Conservation (phyloP, 2,113 vertebrate genomes). For the Takifugu flavidus region DNA sequence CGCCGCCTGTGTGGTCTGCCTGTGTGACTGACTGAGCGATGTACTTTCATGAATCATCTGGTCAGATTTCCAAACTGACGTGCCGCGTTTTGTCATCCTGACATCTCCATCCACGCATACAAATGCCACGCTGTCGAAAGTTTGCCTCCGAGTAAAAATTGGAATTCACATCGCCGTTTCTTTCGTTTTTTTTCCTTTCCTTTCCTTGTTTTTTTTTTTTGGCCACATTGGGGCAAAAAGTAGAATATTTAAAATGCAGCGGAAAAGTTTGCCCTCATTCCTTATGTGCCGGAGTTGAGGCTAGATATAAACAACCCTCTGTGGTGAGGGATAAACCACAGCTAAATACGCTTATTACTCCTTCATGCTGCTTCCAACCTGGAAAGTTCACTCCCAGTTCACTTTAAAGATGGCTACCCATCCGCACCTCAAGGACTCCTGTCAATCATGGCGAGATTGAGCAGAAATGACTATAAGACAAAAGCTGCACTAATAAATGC, state of each 20-base stretch:
- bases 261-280: neutral
- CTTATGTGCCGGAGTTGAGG: neutral
- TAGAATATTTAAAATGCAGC: neutral
- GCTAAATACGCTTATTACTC: conserved; percentile 13
- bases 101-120: conserved; percentile 48
- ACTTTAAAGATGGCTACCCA: conserved; percentile 19
- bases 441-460: no score
- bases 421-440: no score
- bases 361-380: conserved; percentile 13
- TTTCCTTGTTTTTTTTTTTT: neutral
- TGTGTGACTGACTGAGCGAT: conserved; percentile 41
- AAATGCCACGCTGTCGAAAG: conserved; percentile 28
- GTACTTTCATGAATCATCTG: conserved; percentile 44
- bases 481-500: no score
- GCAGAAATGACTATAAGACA: no score
- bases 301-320: neutral
- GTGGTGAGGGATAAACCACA: neutral
- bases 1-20: conserved; percentile 1
- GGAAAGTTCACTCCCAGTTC: conserved; percentile 33
- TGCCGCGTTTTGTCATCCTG: conserved; percentile 49
- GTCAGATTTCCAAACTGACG: conserved; percentile 40
- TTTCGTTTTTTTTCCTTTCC: no score
- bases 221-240: neutral
- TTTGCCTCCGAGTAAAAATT: conserved; percentile 21
- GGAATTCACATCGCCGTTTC: conserved; percentile 2